Conservation (phyloP, 2,888 invertebrate genomes). For the Pachymerium ferrugineum region DNA sequence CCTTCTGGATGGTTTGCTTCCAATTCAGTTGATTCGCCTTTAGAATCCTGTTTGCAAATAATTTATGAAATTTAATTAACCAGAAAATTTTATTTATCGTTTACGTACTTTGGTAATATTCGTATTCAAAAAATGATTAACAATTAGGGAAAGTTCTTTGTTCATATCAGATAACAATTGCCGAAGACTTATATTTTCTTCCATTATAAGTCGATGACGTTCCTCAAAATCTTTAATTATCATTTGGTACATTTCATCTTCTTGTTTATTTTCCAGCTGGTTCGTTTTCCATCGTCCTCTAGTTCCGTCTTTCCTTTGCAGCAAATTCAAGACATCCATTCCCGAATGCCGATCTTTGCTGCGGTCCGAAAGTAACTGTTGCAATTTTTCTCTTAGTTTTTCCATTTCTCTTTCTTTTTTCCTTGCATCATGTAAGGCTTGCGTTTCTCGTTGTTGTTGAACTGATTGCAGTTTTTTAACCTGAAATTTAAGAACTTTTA, state of each 20-base stretch:
- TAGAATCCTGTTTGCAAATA: background rate
- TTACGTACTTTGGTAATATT: background rate
- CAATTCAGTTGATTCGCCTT: background rate
- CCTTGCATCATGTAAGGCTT: background rate
- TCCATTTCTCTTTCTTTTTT: conserved; percentile 23
- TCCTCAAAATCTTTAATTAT: conserved; percentile 28
- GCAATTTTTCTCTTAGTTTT: conserved; percentile 9
- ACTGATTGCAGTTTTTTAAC: background rate
- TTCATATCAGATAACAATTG: background rate
- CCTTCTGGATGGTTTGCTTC: background rate
- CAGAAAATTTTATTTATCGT: background rate
- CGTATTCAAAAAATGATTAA: background rate
- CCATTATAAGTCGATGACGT: conserved; percentile 13
- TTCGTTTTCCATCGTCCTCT: conserved; percentile 29
- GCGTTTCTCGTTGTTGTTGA: conserved; percentile 28
- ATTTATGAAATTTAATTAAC: background rate
- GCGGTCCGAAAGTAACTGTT: conserved; percentile 1
- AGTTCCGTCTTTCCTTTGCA: conserved; percentile 28
- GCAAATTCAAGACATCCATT: conserved; percentile 21
- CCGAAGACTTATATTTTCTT: conserved; percentile 29
- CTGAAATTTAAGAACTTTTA: background rate
- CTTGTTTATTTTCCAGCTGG: conserved; percentile 21
- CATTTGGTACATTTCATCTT: conserved; percentile 30
- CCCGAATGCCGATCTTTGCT: background rate
- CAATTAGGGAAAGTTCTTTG: background rate